Conservation (phyloP, 2,888 invertebrate genomes). For the Agonopterix subpropinquella region DNA sequence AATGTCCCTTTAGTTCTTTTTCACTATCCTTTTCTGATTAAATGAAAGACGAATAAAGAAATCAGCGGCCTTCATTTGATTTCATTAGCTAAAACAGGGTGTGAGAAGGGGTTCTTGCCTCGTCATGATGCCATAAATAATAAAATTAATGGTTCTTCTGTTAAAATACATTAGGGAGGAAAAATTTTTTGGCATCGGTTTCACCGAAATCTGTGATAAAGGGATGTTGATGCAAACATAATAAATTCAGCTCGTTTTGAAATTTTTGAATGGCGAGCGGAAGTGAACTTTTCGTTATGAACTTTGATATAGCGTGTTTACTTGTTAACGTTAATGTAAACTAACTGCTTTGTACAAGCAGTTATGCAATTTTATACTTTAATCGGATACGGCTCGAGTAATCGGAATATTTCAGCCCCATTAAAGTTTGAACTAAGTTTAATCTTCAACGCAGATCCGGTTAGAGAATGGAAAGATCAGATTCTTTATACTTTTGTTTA, state of each 20-base stretch:
- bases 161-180: slow-evolving; percentile 42
- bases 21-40: slow-evolving; percentile 4
- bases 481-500: too few species aligned
- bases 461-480: too few species aligned
- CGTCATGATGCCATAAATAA: slow-evolving; percentile 51
- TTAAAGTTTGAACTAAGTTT: too few species aligned
- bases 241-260: slow-evolving; percentile 1
- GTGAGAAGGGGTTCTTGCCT: slow-evolving; percentile 39
- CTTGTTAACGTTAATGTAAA: too few species aligned
- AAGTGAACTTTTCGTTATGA: background rate
- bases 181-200: slow-evolving; percentile 9
- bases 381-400: too few species aligned
- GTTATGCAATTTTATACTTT: too few species aligned
- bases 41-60: slow-evolving; percentile 21
- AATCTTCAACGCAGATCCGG: too few species aligned
- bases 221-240: slow-evolving; percentile 9
- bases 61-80: slow-evolving; percentile 40
- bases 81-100: slow-evolving; percentile 40
- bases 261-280: slow-evolving; percentile 1
- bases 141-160: slow-evolving; percentile 53
- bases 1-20: background rate
- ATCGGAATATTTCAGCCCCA: too few species aligned
- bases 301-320: background rate
- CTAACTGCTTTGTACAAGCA: too few species aligned
- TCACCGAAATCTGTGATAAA: slow-evolving; percentile 17